Percentiles rank a stretch among this genome's conserved stretches.
These are phyloP conservation scores for Eupithecia dodoneata DNA, from an alignment of 2,888 invertebrate species.

Conservation along the genomic window DNA sequence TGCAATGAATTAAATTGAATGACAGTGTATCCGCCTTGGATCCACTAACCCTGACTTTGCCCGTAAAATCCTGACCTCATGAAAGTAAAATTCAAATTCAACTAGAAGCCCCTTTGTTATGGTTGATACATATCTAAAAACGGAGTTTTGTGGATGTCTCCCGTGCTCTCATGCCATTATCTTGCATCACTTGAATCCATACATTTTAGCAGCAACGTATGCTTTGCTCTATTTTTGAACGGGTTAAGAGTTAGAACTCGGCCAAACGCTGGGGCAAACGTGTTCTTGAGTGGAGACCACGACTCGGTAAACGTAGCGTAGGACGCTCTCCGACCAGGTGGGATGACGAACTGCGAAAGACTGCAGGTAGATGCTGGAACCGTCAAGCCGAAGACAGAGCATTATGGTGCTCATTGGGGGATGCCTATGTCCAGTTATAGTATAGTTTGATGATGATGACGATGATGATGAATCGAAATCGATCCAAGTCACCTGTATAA, in stretches of 20 bases:
- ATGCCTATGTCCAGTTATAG: no score
- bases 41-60: not conserved
- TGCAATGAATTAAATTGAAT: no score
- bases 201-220: not conserved
- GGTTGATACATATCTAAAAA: conserved; percentile 29
- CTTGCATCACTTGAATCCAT: not conserved
- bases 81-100: conserved; percentile 24
- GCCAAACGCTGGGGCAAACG: no score
- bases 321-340: no score
- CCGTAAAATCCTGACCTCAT: conserved; percentile 5
- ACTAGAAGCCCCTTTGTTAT: conserved; percentile 9
- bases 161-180: not conserved
- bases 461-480: not conserved
- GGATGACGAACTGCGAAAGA: no score
- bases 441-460: no score
- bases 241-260: not conserved
- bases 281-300: no score
- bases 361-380: no score
- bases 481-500: not conserved
- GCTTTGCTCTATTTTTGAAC: not conserved
- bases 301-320: no score
- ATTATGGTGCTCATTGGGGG: no score
- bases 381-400: no score
- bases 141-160: not conserved
- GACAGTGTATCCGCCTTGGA: not conserved